phyloP scores from a whole-genome alignment of 2,113 vertebrate species.

The Anoura caudifer region DNA sequence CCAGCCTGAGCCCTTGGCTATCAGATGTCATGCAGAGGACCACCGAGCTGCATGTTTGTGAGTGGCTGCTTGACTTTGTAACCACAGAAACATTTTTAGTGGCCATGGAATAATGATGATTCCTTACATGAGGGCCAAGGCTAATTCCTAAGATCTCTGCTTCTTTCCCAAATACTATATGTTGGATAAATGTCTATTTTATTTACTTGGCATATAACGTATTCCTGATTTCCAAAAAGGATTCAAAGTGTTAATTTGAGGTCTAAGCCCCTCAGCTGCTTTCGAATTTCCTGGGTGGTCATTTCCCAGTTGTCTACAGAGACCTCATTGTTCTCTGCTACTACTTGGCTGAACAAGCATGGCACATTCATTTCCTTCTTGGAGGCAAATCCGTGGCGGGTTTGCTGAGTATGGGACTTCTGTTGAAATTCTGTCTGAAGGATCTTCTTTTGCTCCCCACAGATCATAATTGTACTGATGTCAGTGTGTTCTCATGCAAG shows the following conservation, averaged over 20 bases:
- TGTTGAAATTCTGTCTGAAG: background rate
- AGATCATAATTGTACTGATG: background rate
- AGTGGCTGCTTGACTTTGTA: background rate
- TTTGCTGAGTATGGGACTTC: slow-evolving; percentile 35
- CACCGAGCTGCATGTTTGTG: background rate
- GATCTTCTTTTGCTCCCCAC: background rate
- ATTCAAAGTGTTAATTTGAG: background rate
- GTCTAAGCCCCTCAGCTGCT: background rate
- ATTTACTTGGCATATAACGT: slow-evolving; percentile 6
- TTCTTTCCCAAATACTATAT: background rate
- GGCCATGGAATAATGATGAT: background rate
- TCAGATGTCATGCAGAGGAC: background rate
- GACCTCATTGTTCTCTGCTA: background rate
- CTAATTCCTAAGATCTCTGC: background rate
- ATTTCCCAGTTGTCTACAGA: background rate
- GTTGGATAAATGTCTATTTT: slow-evolving; percentile 5
- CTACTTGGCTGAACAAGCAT: background rate
- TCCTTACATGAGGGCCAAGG: background rate
- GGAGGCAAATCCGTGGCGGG: background rate
- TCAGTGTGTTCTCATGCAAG: background rate
- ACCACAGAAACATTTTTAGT: background rate
- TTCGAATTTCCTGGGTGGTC: slow-evolving; percentile 7
- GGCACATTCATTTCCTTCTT: slow-evolving; percentile 44
- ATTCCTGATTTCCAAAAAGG: background rate
- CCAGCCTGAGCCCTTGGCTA: background rate